Evolutionary conservation across 2,797 vertebrate species (phyloP), one percentile per base, ranked within the genome.

Genomic region (Brachyrhaphis roseni): DNA sequence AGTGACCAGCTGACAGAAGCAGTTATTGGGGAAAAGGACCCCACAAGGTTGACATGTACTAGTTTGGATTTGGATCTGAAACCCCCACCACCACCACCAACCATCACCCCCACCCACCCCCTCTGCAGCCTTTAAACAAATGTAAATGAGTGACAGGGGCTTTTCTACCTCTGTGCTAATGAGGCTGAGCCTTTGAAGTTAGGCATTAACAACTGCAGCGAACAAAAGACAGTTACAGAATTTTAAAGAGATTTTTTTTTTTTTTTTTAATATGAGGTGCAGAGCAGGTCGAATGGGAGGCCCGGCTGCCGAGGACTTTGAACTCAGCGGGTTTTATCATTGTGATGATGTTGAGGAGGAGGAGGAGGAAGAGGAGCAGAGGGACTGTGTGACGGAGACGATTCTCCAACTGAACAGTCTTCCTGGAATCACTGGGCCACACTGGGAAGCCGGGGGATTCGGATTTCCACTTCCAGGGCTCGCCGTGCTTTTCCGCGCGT

Each of bases 221-320:
- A 97, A 95, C 95, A 96, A 96, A 95, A 95, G 94, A 95, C 94
- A 95, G 94, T 95, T 92, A 91, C 94, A 95, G 93, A 95, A 95
- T 96, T 96, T 96, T 96, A 89, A 94, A 90, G 93, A 95, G 95
- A 94, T 95, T 94, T 93, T 70, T 70, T 45, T 39, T 34, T 92
- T 94, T 70, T 68, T 68, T 68, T 93, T 92, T 94, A 94, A 95
- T 95, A 94, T 93, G 93, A 95, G 92, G 94, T 94, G 94, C 90
- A 94, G 93, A 94, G 91, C 90, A 88, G 90, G 92, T 93, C 88
- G 91, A 94, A 92, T 91, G 91, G 91, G 87, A 94, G 94, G 93
- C 91, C 92, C 91, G 89, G 93, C 84, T 87, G 87, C 75, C 79
- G 86, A 90, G 93, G 90, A 94, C 95, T 95, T 95, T 96, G 94